These are phyloP conservation scores for Gallinago jamesoni DNA, from an alignment of 2,113 vertebrate species.

Conservation along the genomic window DNA sequence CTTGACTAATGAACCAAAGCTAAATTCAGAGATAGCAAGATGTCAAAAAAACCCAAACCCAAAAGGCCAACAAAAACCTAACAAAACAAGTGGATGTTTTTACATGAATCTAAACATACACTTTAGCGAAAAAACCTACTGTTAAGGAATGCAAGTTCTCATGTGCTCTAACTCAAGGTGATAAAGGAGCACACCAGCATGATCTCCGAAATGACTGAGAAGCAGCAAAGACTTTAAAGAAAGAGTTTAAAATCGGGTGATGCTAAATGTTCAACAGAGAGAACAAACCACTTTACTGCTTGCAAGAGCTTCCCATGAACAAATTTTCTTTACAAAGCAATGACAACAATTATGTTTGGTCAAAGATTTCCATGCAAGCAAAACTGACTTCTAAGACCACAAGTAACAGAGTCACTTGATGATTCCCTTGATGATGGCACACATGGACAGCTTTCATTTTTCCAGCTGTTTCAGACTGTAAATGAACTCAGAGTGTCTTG, in stretches of 20 bases:
- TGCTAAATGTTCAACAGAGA: background rate
- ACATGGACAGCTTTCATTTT: background rate
- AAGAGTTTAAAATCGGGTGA: background rate
- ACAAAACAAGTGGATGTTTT: slow-evolving; percentile 37
- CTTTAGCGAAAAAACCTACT: slow-evolving; percentile 33
- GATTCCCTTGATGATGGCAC: background rate
- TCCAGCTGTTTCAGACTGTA: background rate
- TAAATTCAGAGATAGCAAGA: slow-evolving; percentile 60
- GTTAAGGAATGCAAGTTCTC: slow-evolving; percentile 57
- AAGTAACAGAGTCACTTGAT: background rate
- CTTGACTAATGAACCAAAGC: slow-evolving; percentile 71
- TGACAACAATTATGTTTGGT: background rate
- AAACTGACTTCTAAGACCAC: background rate
- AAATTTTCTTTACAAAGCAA: background rate
- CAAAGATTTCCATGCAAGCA: background rate
- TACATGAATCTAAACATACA: slow-evolving; percentile 53
- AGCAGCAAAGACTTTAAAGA: background rate
- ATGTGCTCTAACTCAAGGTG: slow-evolving; percentile 31
- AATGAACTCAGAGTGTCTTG: background rate
- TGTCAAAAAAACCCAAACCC: background rate
- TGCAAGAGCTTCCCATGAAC: background rate
- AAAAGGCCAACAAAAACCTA: background rate
- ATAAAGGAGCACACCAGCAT: background rate
- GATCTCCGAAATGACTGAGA: background rate
- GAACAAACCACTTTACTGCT: background rate